Base-by-base conservation (phyloP, 2,113 vertebrate genomes). In the Pteronura brasiliensis region DNA sequence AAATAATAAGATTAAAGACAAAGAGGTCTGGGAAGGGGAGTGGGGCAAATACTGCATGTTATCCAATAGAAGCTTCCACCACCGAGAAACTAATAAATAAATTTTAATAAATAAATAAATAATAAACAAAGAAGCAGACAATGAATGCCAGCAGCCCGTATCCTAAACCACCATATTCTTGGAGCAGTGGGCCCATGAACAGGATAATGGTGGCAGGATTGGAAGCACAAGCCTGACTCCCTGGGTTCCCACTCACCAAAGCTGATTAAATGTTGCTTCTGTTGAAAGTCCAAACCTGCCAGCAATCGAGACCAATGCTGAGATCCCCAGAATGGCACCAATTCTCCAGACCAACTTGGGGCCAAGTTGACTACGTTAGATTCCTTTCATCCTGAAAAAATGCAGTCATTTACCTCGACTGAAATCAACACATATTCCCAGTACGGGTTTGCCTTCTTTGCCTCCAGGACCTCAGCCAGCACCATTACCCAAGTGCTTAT, bases 141-240 rank as follows among this genome's bases (percentile, higher is more conserved):
- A 0, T 31, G 36, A 44, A 84, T 1, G 47, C 13, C 42, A 93
- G 52, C 23, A 72, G 49, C 8, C 7, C 36, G 12, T 29, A 36
- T 31, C 34, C 25, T 88, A 42, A 1, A 36, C 47, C 7, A 67
- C 15, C 1, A 3, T 10, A 29, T 31, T 20, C 21, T 36, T 10
- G 9, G n/a, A n/a, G 47, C 27, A 39, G 13, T 11, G 21, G 9
- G 3, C 42, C 25, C 8, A 49, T 21, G 52, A 15, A 20, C 44
- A 55, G 67, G 36, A 44, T 1, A 59, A 18, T 8, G 31, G 18
- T 11, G 18, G 3, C 2, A 29, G 0, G 0, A 6, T 27, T 29
- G 31, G n/a, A 82, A 34, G 61, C 21, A 31, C 3, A 27, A 49
- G 27, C 29, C 47, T 55, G 23, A 39, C 18, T 29, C 31, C 61